Evolutionary conservation across 1,140 invertebrate species (phyloP).

Genomic region (Thaumetopoea pityocampa): DNA sequence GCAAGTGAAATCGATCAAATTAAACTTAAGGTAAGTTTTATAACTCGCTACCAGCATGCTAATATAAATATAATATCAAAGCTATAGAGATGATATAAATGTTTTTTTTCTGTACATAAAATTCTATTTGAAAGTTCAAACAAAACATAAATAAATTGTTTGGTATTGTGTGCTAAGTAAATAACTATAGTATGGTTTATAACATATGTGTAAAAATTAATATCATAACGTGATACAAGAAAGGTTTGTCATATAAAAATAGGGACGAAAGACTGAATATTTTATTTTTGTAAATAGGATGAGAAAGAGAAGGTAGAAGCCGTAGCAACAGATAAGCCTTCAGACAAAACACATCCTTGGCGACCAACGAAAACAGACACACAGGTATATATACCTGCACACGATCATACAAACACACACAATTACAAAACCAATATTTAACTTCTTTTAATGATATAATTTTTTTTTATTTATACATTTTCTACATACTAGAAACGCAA

Average conservation of each 20-base stretch:
- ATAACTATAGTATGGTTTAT: conserved; percentile 38
- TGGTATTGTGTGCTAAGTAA: conserved; percentile 36
- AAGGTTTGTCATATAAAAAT: conserved; percentile 1
- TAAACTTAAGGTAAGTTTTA: conserved; percentile 63
- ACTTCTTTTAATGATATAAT: too few relatives aligned
- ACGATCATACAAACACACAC: conserved; percentile 19
- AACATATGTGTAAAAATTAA: conserved; percentile 18
- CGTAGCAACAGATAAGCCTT: conserved; percentile 43
- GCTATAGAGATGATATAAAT: conserved; percentile 10
- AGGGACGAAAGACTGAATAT: conserved; percentile 14
- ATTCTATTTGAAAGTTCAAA: conserved; percentile 26
- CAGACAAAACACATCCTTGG: conserved; percentile 48
- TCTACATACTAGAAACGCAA: conserved; percentile 28
- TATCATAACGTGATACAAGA: conserved; percentile 1
- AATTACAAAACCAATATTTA: conserved; percentile 7
- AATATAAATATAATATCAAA: conserved; percentile 11
- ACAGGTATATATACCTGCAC: conserved; percentile 51
- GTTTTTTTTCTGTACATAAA: conserved; percentile 46
- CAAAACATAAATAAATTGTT: conserved; percentile 19
- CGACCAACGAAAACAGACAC: conserved; percentile 60
- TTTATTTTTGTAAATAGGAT: conserved; percentile 60
- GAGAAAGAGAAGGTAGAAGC: conserved; percentile 42
- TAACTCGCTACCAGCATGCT: conserved; percentile 28
- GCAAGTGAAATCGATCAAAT: conserved; percentile 48
- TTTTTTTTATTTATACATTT: too few relatives aligned